phyloP scores from a whole-genome alignment of 1,140 invertebrate species.

The Mesaphorura yosii region DNA sequence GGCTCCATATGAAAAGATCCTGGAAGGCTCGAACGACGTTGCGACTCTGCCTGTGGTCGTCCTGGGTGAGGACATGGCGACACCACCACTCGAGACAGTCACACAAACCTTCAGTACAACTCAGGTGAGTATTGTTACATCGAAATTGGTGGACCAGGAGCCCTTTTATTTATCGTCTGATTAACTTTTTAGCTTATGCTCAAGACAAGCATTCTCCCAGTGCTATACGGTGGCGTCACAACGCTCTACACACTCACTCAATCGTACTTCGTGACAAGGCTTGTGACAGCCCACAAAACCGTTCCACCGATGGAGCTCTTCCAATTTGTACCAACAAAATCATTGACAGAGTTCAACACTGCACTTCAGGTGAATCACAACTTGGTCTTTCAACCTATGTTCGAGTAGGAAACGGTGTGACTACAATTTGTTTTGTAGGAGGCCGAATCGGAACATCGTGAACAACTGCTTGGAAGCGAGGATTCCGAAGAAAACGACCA shows the following conservation, averaged over 20 bases:
- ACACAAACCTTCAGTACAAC: constrained; percentile 82
- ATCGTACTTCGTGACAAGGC: constrained; percentile 69
- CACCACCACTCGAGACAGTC: constrained; percentile 69
- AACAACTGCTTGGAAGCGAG: constrained; percentile 54
- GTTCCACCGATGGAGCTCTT: constrained; percentile 72
- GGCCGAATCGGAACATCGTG: constrained; percentile 59
- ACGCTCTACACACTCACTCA: constrained; percentile 61
- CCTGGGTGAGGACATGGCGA: constrained; percentile 57
- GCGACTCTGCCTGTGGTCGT: constrained; percentile 68
- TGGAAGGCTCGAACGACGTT: constrained; percentile 38
- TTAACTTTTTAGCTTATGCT: constrained; percentile 46
- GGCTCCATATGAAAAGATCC: constrained; percentile 39
- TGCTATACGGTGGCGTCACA: constrained; percentile 49
- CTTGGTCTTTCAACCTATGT: too few relatives aligned
- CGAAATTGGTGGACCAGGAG: background rate
- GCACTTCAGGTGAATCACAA: constrained; percentile 35
- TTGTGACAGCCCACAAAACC: constrained; percentile 77
- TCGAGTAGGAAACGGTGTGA: background rate
- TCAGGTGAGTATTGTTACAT: constrained; percentile 37
- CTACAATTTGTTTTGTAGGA: constrained; percentile 47
- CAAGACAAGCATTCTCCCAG: constrained; percentile 73
- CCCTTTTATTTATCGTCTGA: background rate
- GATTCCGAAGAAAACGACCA: constrained; percentile 70
- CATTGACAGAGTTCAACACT: constrained; percentile 75
- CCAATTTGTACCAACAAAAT: constrained; percentile 73